Percentiles rank a stretch among this genome's conserved stretches.
Conservation (phyloP, 1,140 invertebrate species). For the Rhopalosiphum maidis region DNA sequence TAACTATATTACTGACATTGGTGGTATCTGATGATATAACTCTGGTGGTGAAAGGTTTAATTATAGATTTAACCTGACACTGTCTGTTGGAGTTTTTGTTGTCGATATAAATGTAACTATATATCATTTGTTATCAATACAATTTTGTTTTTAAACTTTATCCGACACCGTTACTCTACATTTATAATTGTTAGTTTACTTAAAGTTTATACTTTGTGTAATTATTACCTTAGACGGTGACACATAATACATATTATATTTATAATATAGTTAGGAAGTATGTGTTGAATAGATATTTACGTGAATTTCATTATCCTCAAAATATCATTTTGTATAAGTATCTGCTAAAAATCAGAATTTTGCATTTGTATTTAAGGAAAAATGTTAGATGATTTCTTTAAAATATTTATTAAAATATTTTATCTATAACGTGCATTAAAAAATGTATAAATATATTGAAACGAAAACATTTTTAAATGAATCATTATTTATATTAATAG, state of each 20-base stretch:
- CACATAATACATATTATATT: background rate
- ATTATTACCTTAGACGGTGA: background rate
- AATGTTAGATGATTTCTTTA: background rate
- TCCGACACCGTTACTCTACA: background rate
- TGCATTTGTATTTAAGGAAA: background rate
- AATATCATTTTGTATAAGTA: background rate
- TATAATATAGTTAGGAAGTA: background rate
- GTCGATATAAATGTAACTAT: background rate
- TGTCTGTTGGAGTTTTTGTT: background rate
- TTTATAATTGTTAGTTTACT: background rate
- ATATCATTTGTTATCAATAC: background rate
- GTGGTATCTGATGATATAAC: too few species aligned
- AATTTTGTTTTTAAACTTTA: background rate
- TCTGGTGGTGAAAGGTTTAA: too few species aligned
- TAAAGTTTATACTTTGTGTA: background rate
- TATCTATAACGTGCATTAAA: background rate
- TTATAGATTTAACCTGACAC: background rate
- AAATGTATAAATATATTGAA: background rate
- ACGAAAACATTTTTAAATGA: background rate
- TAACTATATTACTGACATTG: background rate
- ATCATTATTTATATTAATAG: background rate
- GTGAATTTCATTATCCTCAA: background rate
- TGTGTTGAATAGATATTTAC: background rate
- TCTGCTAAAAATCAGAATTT: background rate
- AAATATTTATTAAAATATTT: background rate